phyloP scores from a whole-genome alignment of 2,797 vertebrate species.

The Capromys pilorides region DNA sequence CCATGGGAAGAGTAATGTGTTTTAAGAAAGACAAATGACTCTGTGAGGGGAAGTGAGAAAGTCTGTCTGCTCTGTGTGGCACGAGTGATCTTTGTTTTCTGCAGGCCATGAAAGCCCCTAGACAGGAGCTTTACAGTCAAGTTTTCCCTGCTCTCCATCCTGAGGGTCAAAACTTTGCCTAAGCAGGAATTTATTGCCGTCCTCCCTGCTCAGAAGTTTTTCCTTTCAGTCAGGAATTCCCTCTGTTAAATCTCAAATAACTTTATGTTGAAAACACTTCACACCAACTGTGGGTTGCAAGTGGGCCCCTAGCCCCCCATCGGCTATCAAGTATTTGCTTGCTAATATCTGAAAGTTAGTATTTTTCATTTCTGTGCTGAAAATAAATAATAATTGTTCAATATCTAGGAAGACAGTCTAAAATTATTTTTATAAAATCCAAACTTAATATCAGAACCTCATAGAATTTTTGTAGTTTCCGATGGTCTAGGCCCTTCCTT shows the following conservation, averaged over 20 bases:
- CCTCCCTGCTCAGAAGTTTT: neutral
- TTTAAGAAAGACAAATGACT: neutral
- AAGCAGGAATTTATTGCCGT: neutral
- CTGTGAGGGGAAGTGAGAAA: neutral
- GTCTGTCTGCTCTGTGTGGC: neutral
- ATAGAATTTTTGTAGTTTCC: neutral
- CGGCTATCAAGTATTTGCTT: slow-evolving; percentile 24
- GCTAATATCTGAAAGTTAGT: neutral
- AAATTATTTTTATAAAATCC: slow-evolving; percentile 3
- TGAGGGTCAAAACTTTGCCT: neutral
- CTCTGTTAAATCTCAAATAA: neutral
- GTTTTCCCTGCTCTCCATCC: neutral
- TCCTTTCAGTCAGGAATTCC: neutral
- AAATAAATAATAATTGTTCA: neutral
- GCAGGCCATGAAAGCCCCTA: neutral
- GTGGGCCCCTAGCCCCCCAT: neutral
- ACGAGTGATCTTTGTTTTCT: neutral
- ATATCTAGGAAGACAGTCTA: neutral
- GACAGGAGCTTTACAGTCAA: neutral
- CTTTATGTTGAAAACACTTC: neutral
- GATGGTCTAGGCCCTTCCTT: neutral
- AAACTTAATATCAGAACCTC: neutral
- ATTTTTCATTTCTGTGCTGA: neutral
- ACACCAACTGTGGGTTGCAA: neutral
- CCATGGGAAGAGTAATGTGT: neutral